These are phyloP conservation scores for Drosophila kurseongensis DNA, from an alignment of 1,140 invertebrate species.

Conservation along the genomic window DNA sequence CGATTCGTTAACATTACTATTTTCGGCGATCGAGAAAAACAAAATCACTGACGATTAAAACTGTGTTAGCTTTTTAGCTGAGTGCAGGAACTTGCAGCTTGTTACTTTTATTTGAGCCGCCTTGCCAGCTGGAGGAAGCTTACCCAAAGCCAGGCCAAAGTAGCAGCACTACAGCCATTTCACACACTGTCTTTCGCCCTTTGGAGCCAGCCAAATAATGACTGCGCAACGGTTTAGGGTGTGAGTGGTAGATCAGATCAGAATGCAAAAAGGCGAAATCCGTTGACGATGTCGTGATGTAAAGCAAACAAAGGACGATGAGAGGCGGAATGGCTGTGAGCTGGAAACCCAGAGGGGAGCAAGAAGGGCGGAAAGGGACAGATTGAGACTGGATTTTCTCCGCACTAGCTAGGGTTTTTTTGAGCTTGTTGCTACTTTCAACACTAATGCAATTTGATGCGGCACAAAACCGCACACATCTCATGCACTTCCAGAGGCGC, in stretches of 20 bases:
- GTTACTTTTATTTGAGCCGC: conserved; percentile 11
- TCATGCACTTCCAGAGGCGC: conserved; percentile 22
- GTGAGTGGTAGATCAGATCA: conserved; percentile 45
- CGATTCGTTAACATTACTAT: not conserved
- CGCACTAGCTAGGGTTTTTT: conserved; percentile 30
- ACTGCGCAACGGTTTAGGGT: conserved; percentile 16
- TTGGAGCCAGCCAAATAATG: conserved; percentile 31
- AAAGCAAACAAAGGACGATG: conserved; percentile 67
- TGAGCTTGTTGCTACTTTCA: conserved; percentile 60
- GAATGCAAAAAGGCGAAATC: conserved; percentile 54
- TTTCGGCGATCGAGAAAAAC: too few relatives aligned
- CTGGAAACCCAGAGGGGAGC: not conserved
- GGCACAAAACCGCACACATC: conserved; percentile 65
- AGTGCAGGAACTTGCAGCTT: conserved; percentile 22
- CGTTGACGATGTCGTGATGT: conserved; percentile 58
- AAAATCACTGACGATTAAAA: too few relatives aligned
- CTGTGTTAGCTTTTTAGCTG: not conserved
- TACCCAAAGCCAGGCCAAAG: conserved; percentile 58
- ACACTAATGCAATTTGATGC: conserved; percentile 81
- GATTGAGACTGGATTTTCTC: conserved; percentile 29
- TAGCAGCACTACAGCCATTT: conserved; percentile 46
- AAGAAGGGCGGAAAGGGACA: not conserved
- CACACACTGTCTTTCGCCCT: conserved; percentile 12
- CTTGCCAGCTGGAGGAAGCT: conserved; percentile 43
- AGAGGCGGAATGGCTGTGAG: not conserved